These are phyloP conservation scores for Heteromormyrus szaboi DNA, from an alignment of 2,797 vertebrate species.

Conservation along the genomic window DNA sequence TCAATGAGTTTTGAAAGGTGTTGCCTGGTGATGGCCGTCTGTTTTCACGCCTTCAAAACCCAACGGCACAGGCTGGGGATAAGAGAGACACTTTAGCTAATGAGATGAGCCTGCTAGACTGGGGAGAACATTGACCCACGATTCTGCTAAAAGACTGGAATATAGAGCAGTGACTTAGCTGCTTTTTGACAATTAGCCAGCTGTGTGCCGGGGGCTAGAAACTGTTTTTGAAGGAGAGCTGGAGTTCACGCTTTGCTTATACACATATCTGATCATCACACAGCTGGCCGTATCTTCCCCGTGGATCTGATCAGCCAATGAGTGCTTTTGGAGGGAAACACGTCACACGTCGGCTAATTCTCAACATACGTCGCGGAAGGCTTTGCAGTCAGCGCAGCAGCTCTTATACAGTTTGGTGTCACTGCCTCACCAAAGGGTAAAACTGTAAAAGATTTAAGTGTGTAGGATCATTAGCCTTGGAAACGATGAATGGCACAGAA, in stretches of 20 bases:
- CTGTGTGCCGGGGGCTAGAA: not conserved
- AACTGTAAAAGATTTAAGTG: not conserved
- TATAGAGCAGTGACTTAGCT: not conserved
- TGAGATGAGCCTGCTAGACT: not conserved
- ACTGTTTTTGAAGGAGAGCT: not conserved
- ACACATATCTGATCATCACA: too few species aligned
- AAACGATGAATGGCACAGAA: not conserved
- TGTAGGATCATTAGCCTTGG: not conserved
- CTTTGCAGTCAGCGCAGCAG: not conserved
- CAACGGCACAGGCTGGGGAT: slow-evolving; percentile 17
- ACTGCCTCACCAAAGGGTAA: not conserved
- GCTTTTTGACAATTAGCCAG: not conserved
- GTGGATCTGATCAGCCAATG: not conserved
- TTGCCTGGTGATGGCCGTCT: not conserved
- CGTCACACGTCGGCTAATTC: not conserved
- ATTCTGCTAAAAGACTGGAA: not conserved
- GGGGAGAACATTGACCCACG: not conserved
- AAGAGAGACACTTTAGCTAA: slow-evolving; percentile 11
- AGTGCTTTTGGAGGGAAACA: not conserved
- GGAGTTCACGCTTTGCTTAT: not conserved
- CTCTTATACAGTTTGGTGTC: not conserved
- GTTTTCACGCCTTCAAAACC: slow-evolving; percentile 22
- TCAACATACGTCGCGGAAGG: not conserved
- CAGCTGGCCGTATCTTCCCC: not conserved
- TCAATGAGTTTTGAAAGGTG: slow-evolving; percentile 32